phyloP scores from a whole-genome alignment of 1,140 invertebrate genomes.

The Apolygus lucorum region DNA sequence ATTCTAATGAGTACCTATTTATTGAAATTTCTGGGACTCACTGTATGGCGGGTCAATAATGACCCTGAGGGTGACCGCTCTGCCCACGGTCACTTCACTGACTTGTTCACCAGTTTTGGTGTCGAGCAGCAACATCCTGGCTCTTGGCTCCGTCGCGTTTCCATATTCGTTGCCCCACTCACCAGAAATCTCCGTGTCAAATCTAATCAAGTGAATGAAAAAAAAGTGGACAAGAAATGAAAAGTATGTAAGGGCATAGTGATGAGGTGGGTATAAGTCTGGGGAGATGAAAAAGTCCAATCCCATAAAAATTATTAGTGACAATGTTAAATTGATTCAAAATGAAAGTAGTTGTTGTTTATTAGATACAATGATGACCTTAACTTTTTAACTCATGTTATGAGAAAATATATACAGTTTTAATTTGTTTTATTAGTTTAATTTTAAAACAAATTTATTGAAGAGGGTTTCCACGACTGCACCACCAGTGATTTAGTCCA shows the following conservation, averaged over 20 bases:
- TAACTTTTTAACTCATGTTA: too few species aligned
- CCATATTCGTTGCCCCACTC: neutral
- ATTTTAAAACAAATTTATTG: too few species aligned
- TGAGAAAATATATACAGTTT: too few species aligned
- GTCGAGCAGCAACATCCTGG: neutral
- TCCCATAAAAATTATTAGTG: neutral
- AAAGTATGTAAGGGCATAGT: too few species aligned
- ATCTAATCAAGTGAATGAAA: neutral
- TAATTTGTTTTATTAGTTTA: too few species aligned
- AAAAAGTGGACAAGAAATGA: too few species aligned
- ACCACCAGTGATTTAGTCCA: neutral
- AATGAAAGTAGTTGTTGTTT: neutral
- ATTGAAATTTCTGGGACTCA: neutral
- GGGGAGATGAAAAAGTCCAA: neutral
- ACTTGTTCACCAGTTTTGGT: neutral
- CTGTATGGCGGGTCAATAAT: neutral
- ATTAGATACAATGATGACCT: neutral
- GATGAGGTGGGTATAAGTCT: neutral
- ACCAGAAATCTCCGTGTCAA: neutral
- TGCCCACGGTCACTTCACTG: neutral
- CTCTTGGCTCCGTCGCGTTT: neutral
- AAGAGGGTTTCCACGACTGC: too few species aligned
- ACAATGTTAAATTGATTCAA: neutral
- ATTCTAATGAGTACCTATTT: too few species aligned
- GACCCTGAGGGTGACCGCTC: neutral